Conservation (phyloP, 1,140 invertebrate genomes). For the Capitella teleta region DNA sequence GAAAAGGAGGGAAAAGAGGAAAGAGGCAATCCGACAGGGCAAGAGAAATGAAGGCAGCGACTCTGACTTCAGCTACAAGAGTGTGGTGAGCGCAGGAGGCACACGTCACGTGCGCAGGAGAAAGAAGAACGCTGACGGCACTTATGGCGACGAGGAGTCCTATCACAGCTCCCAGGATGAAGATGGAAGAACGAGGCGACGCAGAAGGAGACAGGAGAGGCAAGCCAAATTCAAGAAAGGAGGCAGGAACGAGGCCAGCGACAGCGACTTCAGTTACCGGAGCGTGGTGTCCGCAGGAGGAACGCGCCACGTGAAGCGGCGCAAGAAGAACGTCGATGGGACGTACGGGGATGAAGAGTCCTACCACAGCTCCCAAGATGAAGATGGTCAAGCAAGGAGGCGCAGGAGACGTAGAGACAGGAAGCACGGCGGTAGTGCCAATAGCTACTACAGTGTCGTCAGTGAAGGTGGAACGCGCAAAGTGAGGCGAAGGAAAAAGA, state of each 20-base stretch:
- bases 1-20: slow-evolving; percentile 19
- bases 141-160: slow-evolving; percentile 31
- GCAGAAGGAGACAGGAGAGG: slow-evolving; percentile 26
- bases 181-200: slow-evolving; percentile 25
- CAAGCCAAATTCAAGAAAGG: slow-evolving; percentile 7
- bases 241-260: not conserved
- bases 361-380: slow-evolving; percentile 35
- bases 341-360: slow-evolving; percentile 33
- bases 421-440: slow-evolving; percentile 26
- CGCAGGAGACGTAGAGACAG: slow-evolving; percentile 28
- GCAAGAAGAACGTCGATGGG: slow-evolving; percentile 27
- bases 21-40: slow-evolving; percentile 6
- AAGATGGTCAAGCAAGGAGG: slow-evolving; percentile 27
- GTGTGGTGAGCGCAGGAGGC: slow-evolving; percentile 14
- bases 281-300: slow-evolving; percentile 35
- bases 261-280: slow-evolving; percentile 14
- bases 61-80: slow-evolving; percentile 36
- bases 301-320: slow-evolving; percentile 29
- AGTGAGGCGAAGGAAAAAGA: slow-evolving; percentile 23
- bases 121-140: slow-evolving; percentile 30
- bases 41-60: slow-evolving; percentile 16
- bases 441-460: slow-evolving; percentile 34
- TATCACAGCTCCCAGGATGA: slow-evolving; percentile 34
- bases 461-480: slow-evolving; percentile 37
- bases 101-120: slow-evolving; percentile 30